Percentiles rank a stretch among this genome's conserved stretches.
Conservation (phyloP, 2,888 invertebrate species). For the Colostygia pectinataria region DNA sequence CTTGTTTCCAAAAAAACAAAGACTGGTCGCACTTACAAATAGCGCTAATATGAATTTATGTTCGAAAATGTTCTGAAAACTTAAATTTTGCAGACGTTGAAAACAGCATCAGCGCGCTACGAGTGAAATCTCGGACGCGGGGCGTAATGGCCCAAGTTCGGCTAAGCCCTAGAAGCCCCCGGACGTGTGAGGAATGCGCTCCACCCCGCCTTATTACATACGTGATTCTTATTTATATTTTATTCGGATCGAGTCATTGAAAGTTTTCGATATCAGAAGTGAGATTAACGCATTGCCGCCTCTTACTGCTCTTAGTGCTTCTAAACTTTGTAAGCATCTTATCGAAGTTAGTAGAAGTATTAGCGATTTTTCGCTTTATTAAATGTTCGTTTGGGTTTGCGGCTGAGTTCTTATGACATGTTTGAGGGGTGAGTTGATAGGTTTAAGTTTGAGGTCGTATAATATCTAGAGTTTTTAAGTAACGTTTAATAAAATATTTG, state of each 20-base stretch:
- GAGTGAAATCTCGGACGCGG: conserved; percentile 56
- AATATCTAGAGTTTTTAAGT: not conserved
- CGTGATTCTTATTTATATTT: conserved; percentile 83
- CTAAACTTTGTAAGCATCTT: conserved; percentile 62
- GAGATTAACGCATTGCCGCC: conserved; percentile 69
- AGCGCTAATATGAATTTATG: conserved; percentile 35
- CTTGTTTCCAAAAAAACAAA: conserved; percentile 19
- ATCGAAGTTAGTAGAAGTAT: conserved; percentile 42
- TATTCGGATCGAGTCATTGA: conserved; percentile 51
- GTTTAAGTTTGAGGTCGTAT: not conserved
- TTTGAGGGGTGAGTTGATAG: not conserved
- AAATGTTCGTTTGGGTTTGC: conserved; percentile 26
- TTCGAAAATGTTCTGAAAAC: conserved; percentile 39
- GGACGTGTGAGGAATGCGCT: conserved; percentile 77
- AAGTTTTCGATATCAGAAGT: conserved; percentile 63
- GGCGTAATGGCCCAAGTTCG: conserved; percentile 74
- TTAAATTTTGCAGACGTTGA: conserved; percentile 42
- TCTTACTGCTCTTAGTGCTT: conserved; percentile 62
- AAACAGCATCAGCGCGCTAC: conserved; percentile 46
- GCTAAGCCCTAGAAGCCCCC: conserved; percentile 68
- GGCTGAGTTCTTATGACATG: conserved; percentile 10
- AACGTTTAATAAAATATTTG: too few species aligned
- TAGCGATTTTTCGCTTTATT: conserved; percentile 35
- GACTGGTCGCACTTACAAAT: conserved; percentile 25
- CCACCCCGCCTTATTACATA: conserved; percentile 74